Evolutionary conservation across 2,888 invertebrate genomes (phyloP).

Genomic region (Melolontha melolontha): DNA sequence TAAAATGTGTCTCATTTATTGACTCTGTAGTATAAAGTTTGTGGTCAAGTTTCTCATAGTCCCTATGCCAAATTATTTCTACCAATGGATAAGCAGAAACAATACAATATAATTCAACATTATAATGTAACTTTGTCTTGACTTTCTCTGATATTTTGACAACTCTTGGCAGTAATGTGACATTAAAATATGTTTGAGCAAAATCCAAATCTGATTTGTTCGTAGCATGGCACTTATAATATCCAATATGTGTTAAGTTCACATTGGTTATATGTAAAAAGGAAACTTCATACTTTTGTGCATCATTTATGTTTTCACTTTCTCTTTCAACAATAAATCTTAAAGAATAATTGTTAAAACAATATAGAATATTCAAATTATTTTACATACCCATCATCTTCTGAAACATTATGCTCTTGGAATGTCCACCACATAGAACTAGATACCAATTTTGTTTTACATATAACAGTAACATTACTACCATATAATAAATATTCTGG

Average conservation of each 20-base stretch:
- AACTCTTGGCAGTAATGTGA: conserved; percentile 68
- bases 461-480: conserved; percentile 68
- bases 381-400: conserved; percentile 65
- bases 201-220: conserved; percentile 60
- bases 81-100: conserved; percentile 73
- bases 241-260: conserved; percentile 70
- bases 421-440: conserved; percentile 72
- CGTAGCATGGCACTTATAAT: conserved; percentile 71
- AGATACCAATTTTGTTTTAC: conserved; percentile 67
- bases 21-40: conserved; percentile 51
- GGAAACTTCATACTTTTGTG: conserved; percentile 63
- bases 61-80: conserved; percentile 71
- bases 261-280: conserved; percentile 69
- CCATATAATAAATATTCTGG: conserved; percentile 63
- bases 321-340: conserved; percentile 63
- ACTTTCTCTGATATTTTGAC: conserved; percentile 64
- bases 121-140: conserved; percentile 68
- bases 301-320: conserved; percentile 63
- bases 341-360: conserved; percentile 44
- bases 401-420: conserved; percentile 69
- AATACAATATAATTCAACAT: conserved; percentile 68
- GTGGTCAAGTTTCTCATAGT: conserved; percentile 64
- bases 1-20: conserved; percentile 71
- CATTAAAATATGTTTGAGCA: conserved; percentile 59
- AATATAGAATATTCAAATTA: conserved; percentile 23